phyloP scores from a whole-genome alignment of 2,888 invertebrate genomes.

The Strigamia maritima region DNA sequence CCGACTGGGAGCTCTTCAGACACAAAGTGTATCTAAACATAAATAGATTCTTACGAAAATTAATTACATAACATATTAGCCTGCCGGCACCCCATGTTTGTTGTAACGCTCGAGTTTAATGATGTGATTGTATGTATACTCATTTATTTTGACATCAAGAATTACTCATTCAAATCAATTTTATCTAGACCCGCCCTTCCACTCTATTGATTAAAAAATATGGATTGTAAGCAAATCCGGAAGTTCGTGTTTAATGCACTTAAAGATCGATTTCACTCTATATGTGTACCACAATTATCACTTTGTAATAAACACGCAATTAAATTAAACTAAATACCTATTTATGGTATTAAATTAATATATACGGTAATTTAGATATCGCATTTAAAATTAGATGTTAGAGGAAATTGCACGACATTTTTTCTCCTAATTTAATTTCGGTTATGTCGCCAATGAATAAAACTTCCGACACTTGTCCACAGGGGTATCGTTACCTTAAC shows the following conservation, averaged over 20 bases:
- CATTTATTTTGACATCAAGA: neutral
- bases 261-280: too few relatives aligned
- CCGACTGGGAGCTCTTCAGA: neutral
- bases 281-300: neutral
- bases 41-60: neutral
- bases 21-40: neutral
- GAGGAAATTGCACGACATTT: too few relatives aligned
- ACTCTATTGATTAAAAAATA: neutral
- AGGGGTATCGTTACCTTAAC: neutral
- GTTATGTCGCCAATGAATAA: neutral
- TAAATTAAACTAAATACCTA: too few relatives aligned
- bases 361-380: too few relatives aligned
- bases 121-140: neutral
- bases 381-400: too few relatives aligned
- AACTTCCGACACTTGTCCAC: conserved; percentile 6
- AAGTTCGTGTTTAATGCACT: neutral
- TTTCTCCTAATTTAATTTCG: neutral
- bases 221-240: neutral
- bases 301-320: neutral
- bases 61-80: neutral
- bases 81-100: neutral
- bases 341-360: too few relatives aligned
- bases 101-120: neutral
- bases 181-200: neutral
- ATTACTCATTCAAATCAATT: neutral